phyloP scores from a whole-genome alignment of 92 coral and sea anemone genomes.

The Heliopora coerulea region DNA sequence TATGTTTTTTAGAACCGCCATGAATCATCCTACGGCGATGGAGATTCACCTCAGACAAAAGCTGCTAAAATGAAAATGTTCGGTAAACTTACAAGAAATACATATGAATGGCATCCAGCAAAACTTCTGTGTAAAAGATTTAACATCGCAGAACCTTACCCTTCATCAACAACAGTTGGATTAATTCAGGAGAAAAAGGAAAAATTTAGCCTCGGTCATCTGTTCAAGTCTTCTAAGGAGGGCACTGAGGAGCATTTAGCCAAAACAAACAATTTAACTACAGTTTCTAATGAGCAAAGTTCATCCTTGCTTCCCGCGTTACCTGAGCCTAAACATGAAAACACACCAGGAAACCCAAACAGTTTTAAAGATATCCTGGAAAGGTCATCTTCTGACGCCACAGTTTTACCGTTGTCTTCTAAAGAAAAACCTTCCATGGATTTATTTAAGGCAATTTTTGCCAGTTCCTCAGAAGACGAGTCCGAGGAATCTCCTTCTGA shows the following conservation, averaged over 20 bases:
- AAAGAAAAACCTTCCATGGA: slow-evolving; percentile 80
- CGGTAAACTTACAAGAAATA: slow-evolving; percentile 89
- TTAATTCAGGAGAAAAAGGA: slow-evolving; percentile 62
- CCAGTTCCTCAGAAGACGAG: slow-evolving; percentile 83
- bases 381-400: neutral
- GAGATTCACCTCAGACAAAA: slow-evolving; percentile 44
- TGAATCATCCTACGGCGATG: neutral
- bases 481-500: slow-evolving; percentile 64
- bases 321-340: neutral
- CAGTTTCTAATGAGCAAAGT: neutral
- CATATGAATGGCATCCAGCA: slow-evolving; percentile 90
- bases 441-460: slow-evolving; percentile 92
- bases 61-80: slow-evolving; percentile 87
- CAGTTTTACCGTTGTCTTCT: neutral
- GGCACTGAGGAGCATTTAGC: neutral
- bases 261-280: neutral
- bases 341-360: neutral
- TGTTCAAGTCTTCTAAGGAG: slow-evolving; percentile 32
- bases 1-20: neutral
- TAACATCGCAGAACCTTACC: slow-evolving; percentile 94
- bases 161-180: slow-evolving; percentile 70
- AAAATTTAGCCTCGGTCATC: slow-evolving; percentile 66
- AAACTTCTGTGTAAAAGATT: slow-evolving; percentile 85
- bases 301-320: neutral
- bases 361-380: neutral